Base-by-base conservation (phyloP, 1,140 invertebrate species). In the Heliconius hermathena region DNA sequence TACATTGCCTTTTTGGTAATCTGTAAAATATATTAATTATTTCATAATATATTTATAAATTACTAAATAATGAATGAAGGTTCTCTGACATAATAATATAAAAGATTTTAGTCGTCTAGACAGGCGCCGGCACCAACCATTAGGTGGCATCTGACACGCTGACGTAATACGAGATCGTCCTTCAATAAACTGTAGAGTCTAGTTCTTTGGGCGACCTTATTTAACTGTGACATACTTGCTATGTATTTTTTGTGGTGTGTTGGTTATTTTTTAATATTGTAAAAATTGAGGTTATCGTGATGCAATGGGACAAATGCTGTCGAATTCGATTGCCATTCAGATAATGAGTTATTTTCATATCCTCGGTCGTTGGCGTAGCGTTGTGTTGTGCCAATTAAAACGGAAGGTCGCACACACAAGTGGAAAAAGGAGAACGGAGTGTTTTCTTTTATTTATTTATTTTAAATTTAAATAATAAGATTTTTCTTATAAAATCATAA, bases 51-150 rank as follows among this genome's bases (percentile, higher is more conserved):
- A 52, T 2, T 9, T 22, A 57, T 57, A n/a, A 66, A 66, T 26
- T 4, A 80, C 70, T 77, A 73, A 36, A 46, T 41, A 71, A 22
- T 76, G 54, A 77, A 66, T 73, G 36, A 46, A 80, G 29, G 60
- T 72, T 70, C 49, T 54, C 70, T 77, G 79, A 77, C 75, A 77
- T 71, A 76, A 77, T 71, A 76, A 78, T 80, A 60, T 77, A 78
- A 78, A 77, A 80, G 76, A 77, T 83, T 52, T 74, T 79, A 83
- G 74, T 71, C 82, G 82, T 83, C 82, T 83, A 83, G 82, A 83
- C 82, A 77, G 82, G 82, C 82, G 82, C 82, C 82, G 74, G 73
- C 77, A 76, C 79, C 76, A 72, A 52, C 71, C 74, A 80, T 80
- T 77, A 77, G 79, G 66, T 74, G 74, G 38, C 49, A 80, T 80